Evolutionary conservation across 2,888 invertebrate genomes (phyloP).

Genomic region (Eupithecia vulgata): DNA sequence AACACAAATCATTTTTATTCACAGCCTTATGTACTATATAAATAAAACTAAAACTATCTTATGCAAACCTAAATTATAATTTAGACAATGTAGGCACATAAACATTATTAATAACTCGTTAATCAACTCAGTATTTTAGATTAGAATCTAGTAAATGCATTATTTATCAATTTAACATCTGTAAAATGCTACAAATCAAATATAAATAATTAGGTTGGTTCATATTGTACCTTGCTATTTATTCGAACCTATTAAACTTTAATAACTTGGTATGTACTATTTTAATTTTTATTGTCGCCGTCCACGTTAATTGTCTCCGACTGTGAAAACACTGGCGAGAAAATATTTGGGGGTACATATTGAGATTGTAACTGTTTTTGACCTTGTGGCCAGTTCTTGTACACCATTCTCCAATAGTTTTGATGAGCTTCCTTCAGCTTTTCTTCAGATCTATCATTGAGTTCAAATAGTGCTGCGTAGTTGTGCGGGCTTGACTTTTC

Average conservation of each 20-base stretch:
- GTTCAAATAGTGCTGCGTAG: neutral
- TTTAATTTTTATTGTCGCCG: neutral
- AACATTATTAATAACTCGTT: neutral
- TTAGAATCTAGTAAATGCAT: neutral
- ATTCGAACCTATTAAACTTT: neutral
- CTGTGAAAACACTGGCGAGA: neutral
- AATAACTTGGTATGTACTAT: too few species aligned
- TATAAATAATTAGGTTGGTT: too few species aligned
- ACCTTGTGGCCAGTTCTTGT: neutral
- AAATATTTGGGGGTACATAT: neutral
- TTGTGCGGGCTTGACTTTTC: neutral
- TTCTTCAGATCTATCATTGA: neutral
- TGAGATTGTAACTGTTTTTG: neutral
- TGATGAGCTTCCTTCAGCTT: neutral
- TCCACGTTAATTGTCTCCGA: neutral
- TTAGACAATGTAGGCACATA: neutral
- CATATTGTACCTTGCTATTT: neutral
- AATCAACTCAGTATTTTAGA: neutral
- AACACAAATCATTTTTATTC: constrained; percentile 30
- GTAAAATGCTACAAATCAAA: neutral
- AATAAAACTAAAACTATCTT: neutral
- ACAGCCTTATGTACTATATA: constrained; percentile 35
- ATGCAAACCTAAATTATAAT: neutral
- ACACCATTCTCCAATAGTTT: neutral
- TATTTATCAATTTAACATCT: neutral